Evolutionary conservation across 2,113 vertebrate species (phyloP).

Genomic region (Cariama cristata): DNA sequence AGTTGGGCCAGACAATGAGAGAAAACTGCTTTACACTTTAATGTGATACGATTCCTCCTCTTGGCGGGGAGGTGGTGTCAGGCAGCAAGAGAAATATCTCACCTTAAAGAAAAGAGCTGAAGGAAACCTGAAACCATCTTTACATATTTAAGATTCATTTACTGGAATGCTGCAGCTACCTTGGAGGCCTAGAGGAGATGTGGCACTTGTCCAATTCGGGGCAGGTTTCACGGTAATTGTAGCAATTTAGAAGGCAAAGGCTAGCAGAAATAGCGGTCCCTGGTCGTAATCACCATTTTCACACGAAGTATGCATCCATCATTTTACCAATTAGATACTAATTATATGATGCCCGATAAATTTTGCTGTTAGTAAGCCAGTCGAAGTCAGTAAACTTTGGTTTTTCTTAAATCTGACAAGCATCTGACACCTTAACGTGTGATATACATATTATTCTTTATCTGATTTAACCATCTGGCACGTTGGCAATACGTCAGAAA

Average conservation of each 20-base stretch:
- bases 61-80: neutral
- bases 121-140: neutral
- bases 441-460: fast-evolving
- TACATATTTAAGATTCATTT: neutral
- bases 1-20: neutral
- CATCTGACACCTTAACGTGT: neutral
- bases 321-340: neutral
- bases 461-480: fast-evolving
- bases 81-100: neutral
- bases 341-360: neutral
- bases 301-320: neutral
- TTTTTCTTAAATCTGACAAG: neutral
- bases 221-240: neutral
- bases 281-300: neutral
- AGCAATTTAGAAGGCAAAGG: neutral
- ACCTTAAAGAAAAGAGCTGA: neutral
- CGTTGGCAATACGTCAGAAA: neutral
- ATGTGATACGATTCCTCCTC: neutral
- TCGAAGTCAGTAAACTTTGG: fast-evolving
- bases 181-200: neutral
- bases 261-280: neutral
- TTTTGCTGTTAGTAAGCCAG: neutral
- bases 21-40: neutral
- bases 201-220: neutral
- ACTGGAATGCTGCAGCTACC: neutral